Percentiles rank a stretch among this genome's conserved stretches.
Evolutionary conservation across 1,140 invertebrate species (phyloP).

Genomic region (Monomorium pharaonis): DNA sequence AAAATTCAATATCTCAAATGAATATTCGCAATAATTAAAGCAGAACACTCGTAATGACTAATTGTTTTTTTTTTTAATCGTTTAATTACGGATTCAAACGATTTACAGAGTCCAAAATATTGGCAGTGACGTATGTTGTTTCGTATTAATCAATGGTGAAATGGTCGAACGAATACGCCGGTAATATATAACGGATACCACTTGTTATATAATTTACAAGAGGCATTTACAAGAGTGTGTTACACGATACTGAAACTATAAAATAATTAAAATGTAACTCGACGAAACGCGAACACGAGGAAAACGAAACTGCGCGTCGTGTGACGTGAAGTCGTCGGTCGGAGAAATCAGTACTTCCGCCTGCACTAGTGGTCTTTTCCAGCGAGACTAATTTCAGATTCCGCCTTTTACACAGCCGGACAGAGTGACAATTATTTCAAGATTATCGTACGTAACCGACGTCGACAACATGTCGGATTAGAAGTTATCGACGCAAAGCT

Average conservation of each 20-base stretch:
- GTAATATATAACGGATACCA: slow-evolving; percentile 32
- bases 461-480: slow-evolving; percentile 24
- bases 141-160: background rate
- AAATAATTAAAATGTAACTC: slow-evolving; percentile 51
- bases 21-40: background rate
- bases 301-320: slow-evolving; percentile 49
- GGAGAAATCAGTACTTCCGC: slow-evolving; percentile 31
- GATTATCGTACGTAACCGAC: slow-evolving; percentile 28
- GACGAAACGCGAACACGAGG: slow-evolving; percentile 22
- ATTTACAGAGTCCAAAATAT: background rate
- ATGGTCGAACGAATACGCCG: background rate
- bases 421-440: slow-evolving; percentile 33
- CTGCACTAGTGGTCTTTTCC: slow-evolving; percentile 43
- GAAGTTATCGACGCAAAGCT: slow-evolving; percentile 14
- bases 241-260: slow-evolving; percentile 41
- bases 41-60: background rate
- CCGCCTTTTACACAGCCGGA: slow-evolving; percentile 42
- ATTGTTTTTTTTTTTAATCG: background rate
- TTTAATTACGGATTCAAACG: background rate
- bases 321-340: background rate
- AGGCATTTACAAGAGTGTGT: slow-evolving; percentile 36
- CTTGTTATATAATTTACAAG: slow-evolving; percentile 58
- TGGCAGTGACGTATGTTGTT: background rate
- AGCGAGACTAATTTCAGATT: slow-evolving; percentile 9
- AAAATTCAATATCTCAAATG: background rate